Conservation (phyloP, 2,113 vertebrate genomes). For the Lamprologus speciosus region DNA sequence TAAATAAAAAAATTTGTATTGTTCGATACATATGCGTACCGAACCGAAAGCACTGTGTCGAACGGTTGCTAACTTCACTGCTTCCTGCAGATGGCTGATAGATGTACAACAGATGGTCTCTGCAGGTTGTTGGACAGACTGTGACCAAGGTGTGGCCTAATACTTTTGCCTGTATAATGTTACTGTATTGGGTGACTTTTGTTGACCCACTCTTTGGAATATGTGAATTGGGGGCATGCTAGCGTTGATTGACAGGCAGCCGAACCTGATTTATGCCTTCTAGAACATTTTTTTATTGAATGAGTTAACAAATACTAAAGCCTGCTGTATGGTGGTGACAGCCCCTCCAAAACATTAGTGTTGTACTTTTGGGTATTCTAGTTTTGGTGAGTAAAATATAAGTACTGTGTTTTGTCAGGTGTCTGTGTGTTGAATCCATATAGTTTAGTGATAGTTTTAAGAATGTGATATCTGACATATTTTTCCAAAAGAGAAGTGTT, state of each 20-base stretch:
- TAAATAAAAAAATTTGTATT: rapidly evolving
- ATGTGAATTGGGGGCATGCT: neutral
- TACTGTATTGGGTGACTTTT: neutral
- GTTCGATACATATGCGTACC: too few relatives aligned
- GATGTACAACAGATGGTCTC: neutral
- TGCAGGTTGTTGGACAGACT: neutral
- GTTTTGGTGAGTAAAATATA: neutral
- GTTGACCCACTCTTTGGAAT: neutral
- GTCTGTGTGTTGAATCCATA: neutral
- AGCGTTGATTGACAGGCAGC: neutral
- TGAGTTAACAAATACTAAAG: neutral
- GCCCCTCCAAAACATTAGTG: neutral
- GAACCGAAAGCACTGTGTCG: too few relatives aligned
- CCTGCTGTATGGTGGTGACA: neutral
- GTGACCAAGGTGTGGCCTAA: rapidly evolving
- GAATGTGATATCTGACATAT: neutral
- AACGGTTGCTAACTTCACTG: neutral
- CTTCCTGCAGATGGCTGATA: neutral
- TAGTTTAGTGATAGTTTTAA: neutral
- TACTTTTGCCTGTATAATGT: neutral
- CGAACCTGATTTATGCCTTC: neutral
- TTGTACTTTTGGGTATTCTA: neutral
- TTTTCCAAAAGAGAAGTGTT: neutral
- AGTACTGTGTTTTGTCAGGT: neutral
- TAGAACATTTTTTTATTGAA: neutral